Evolutionary conservation across 1,140 invertebrate genomes (phyloP), one percentile per base, ranked within the genome.

Genomic region (Paralvinella palmiformis): DNA sequence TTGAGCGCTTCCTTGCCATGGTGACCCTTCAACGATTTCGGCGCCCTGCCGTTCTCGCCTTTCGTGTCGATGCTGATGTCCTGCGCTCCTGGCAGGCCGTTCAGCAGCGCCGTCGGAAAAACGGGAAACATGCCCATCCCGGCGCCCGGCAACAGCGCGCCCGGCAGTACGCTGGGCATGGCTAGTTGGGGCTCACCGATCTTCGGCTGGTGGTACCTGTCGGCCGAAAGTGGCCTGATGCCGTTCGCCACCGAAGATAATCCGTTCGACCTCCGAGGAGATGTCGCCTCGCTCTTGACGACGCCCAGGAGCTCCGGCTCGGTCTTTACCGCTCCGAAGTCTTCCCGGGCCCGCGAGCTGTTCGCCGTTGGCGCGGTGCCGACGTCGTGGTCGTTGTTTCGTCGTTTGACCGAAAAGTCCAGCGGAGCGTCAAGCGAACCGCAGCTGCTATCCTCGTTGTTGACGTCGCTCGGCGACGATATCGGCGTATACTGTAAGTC

Each of bases 11-110:
- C 85, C 62, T 86, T 86, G 0, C 87, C 10, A n/a, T n/a, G 86
- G 68, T 89, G 89, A 0, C 87, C 87, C 75, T 89, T 75, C 64
- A 89, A 89, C 1, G 85, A 83, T 24, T 27, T 20, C 57, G 27
- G 36, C 31, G 29, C 31, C n/a, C 31, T 32, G 13, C 20, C n/a
- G 15, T 50, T 37, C 50, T 53, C 24, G 50, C 27, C 50, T 27
- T 53, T n/a, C 7, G 10, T 53, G 50, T 27, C 24, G 50, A 7
- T 53, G 50, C 27, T 53, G 50, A 10, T 53, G 50, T 53, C 24
- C 10, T 7, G 10, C 10, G 50, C 50, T 10, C 15, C 7, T 53
- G 27, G 50, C 50, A 53, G 50, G 37, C 37, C 37, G 37, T 41
- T 15, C 50, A 53, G 7, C 27, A 7, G 13, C 50, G 50, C 50